Evolutionary conservation across 2,888 invertebrate genomes (phyloP).

Genomic region (Drosophila limbata): DNA sequence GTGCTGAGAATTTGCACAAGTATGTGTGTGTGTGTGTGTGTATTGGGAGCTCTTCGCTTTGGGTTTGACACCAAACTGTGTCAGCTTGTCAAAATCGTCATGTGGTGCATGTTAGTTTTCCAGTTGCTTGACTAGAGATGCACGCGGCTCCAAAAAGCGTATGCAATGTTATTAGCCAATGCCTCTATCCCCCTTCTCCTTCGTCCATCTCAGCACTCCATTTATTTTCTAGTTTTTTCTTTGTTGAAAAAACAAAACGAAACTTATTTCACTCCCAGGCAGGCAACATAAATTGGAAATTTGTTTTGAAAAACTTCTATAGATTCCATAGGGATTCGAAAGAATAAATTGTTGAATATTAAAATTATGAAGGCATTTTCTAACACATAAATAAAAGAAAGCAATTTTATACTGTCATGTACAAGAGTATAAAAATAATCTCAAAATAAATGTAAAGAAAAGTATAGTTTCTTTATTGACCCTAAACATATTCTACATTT

Average conservation of each 20-base stretch:
- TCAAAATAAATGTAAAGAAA: no score
- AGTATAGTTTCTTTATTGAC: no score
- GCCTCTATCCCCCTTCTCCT: slow-evolving; percentile 9
- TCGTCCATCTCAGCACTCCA: not conserved
- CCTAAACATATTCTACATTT: no score
- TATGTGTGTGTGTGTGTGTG: slow-evolving; percentile 18
- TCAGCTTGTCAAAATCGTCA: slow-evolving; percentile 79
- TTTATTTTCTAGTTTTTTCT: slow-evolving; percentile 3
- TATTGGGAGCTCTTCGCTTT: slow-evolving; percentile 47
- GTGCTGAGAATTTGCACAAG: slow-evolving; percentile 65
- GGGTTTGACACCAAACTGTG: slow-evolving; percentile 78
- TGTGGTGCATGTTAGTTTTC: slow-evolving; percentile 77
- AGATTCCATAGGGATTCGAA: not conserved
- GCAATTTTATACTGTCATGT: no score
- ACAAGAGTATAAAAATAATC: no score
- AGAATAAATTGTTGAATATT: not conserved
- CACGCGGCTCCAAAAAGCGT: slow-evolving; percentile 40
- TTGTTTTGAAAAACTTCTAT: not conserved
- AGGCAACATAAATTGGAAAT: slow-evolving; percentile 14
- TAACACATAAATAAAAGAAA: not conserved
- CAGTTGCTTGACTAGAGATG: slow-evolving; percentile 69
- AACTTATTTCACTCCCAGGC: slow-evolving; percentile 4
- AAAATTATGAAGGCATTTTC: not conserved
- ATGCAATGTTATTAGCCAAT: slow-evolving; percentile 71
- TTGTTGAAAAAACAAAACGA: not conserved